These are phyloP conservation scores for Monomorium pharaonis DNA, from an alignment of 1,140 invertebrate species.

Conservation along the genomic window DNA sequence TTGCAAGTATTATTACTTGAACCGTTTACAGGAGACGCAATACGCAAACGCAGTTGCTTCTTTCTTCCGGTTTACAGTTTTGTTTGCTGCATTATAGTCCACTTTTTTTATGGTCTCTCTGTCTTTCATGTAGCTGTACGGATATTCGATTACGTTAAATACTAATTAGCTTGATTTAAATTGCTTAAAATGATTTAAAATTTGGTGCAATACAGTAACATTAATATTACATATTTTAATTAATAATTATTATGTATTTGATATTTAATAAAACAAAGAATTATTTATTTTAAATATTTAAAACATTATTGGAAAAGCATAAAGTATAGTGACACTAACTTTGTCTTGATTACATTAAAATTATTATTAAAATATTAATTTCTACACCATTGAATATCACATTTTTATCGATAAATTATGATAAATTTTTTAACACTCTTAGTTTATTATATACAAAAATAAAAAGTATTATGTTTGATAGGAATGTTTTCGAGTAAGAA, in stretches of 20 bases:
- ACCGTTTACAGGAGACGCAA: neutral
- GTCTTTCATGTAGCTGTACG: neutral
- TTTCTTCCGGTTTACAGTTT: neutral
- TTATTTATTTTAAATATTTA: neutral
- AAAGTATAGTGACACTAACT: neutral
- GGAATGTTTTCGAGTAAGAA: neutral
- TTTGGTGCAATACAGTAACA: neutral
- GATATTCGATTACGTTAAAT: neutral
- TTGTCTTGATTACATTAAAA: neutral
- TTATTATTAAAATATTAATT: neutral
- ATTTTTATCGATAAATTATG: neutral
- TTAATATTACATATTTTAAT: neutral
- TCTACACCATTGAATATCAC: neutral
- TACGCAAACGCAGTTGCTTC: neutral
- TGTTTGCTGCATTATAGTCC: constrained; percentile 7
- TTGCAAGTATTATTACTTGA: constrained; percentile 22
- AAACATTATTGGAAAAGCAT: neutral
- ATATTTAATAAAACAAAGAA: neutral
- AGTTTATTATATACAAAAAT: neutral
- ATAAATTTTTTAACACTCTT: neutral
- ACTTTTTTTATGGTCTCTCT: neutral
- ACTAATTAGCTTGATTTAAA: neutral
- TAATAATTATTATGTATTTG: neutral
- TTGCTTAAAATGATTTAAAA: no score
- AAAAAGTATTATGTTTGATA: neutral